Evolutionary conservation across 2,113 vertebrate species (phyloP).

Genomic region (Aramus guarauna): DNA sequence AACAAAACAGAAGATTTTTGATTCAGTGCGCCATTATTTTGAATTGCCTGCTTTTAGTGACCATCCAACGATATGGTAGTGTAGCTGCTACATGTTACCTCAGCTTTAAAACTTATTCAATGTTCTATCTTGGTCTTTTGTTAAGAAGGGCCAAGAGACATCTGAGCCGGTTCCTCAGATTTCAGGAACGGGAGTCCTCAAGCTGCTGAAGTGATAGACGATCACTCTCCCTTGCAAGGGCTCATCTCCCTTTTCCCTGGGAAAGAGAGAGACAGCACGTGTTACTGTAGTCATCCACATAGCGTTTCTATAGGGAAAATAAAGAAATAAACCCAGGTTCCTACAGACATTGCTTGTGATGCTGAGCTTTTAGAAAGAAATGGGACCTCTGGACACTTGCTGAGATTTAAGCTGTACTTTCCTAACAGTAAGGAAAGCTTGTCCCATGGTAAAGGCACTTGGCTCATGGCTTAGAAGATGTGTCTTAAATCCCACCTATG

Average conservation of each 20-base stretch:
- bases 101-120: not conserved
- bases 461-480: not conserved
- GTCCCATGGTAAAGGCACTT: not conserved
- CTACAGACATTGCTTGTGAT: not conserved
- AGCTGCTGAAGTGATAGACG: not conserved
- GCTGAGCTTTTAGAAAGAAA: not conserved
- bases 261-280: not conserved
- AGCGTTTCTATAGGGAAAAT: not conserved
- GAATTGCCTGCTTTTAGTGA: not conserved
- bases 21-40: not conserved
- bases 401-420: not conserved
- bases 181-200: not conserved
- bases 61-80: not conserved
- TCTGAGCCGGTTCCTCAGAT: not conserved
- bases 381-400: not conserved
- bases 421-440: not conserved
- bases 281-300: not conserved
- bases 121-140: not conserved
- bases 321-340: not conserved
- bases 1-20: not conserved
- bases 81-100: not conserved
- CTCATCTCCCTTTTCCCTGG: not conserved
- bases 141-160: not conserved
- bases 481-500: not conserved
- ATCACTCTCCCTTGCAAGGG: not conserved